phyloP scores from a whole-genome alignment of 2,888 invertebrate genomes.

The Galeopsomyia nigrocyanea region DNA sequence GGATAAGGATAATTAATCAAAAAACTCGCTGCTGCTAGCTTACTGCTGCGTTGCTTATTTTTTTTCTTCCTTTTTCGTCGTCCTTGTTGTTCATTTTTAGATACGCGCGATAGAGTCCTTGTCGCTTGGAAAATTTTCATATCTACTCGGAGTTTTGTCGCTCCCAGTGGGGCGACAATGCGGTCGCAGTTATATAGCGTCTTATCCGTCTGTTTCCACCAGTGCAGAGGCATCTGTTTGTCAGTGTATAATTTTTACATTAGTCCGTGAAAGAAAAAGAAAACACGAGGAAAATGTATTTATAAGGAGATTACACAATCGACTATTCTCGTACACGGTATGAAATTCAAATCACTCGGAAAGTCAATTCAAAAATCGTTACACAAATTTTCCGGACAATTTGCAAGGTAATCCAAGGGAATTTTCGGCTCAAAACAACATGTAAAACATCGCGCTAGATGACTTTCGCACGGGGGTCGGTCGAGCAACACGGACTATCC shows the following conservation, averaged over 20 bases:
- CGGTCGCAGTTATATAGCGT: neutral
- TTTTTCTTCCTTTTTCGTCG: neutral
- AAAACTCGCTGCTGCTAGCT: conserved; percentile 30
- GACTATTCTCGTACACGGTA: no score
- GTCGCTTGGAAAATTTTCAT: conserved; percentile 42
- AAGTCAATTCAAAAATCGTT: no score
- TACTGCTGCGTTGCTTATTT: neutral
- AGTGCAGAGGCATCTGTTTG: conserved; percentile 36
- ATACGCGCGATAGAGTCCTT: conserved; percentile 32
- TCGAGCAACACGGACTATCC: no score
- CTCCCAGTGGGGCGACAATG: conserved; percentile 35
- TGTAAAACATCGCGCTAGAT: neutral
- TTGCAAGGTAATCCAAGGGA: no score
- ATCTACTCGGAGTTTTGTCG: conserved; percentile 32
- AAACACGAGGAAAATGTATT: no score
- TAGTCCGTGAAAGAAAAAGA: neutral
- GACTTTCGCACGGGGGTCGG: no score
- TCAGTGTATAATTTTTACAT: conserved; percentile 42
- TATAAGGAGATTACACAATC: no score
- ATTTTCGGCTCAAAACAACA: neutral
- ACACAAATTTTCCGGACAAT: no score
- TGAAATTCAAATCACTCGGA: no score
- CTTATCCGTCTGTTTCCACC: conserved; percentile 22
- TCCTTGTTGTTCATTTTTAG: conserved; percentile 13
- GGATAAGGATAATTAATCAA: conserved; percentile 46